These are phyloP conservation scores for Nineta flava DNA, from an alignment of 2,888 invertebrate genomes.

Conservation along the genomic window DNA sequence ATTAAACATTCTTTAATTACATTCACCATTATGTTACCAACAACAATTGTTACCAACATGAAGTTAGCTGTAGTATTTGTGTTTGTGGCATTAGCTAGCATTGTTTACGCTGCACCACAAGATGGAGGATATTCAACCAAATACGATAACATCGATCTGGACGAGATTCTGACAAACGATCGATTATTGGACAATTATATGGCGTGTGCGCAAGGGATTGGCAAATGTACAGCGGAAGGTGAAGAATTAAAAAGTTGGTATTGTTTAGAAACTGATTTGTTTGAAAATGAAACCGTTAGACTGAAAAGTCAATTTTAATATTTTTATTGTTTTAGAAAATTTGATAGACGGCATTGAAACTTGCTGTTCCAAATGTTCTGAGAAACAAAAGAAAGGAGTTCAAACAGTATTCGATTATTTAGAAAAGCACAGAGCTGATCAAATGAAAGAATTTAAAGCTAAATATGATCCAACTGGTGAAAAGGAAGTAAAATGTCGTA, in stretches of 20 bases:
- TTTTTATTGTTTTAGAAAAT: no score
- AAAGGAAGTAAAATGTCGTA: background rate
- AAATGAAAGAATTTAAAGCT: background rate
- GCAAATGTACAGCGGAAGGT: slow-evolving; percentile 40
- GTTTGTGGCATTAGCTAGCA: no score
- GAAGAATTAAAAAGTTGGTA: slow-evolving; percentile 42
- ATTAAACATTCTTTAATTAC: no score
- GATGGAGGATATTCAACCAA: slow-evolving; percentile 25
- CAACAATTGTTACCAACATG: background rate
- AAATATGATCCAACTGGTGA: background rate
- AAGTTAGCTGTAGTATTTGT: no score
- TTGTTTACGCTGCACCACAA: no score
- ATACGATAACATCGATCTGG: slow-evolving; percentile 41
- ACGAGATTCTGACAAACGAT: slow-evolving; percentile 36
- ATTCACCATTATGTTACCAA: no score
- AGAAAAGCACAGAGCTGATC: background rate
- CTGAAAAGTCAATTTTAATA: no score
- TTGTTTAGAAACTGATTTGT: no score
- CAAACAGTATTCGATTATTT: background rate
- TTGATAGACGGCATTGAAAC: no score
- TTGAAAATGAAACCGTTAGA: no score
- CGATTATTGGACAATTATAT: slow-evolving; percentile 42
- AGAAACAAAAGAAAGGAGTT: background rate
- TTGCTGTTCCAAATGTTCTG: no score
- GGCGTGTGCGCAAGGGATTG: slow-evolving; percentile 41